Percentiles rank a stretch among this genome's conserved stretches.
Evolutionary conservation across 2,888 invertebrate genomes (phyloP).

Genomic region (Eutolmus rufibarbis): DNA sequence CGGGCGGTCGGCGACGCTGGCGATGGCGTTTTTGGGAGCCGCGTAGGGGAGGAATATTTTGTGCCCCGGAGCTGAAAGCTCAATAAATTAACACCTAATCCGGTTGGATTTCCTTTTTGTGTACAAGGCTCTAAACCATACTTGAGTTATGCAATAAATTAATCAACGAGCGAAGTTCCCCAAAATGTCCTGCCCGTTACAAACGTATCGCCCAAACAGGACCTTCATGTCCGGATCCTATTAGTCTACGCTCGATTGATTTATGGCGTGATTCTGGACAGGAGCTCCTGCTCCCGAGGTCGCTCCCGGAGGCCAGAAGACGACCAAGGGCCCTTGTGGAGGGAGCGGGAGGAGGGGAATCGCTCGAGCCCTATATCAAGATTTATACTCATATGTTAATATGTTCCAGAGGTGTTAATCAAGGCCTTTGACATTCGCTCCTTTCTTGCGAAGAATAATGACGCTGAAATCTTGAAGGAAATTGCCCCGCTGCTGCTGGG

Average conservation of each 20-base stretch:
- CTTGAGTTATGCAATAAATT: conserved; percentile 47
- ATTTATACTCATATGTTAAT: conserved; percentile 38
- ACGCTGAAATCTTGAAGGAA: not conserved
- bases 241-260: conserved; percentile 46
- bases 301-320: not conserved
- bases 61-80: conserved; percentile 39
- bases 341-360: not conserved
- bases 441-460: conserved; percentile 31
- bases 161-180: conserved; percentile 44
- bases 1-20: not conserved
- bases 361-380: not conserved
- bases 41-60: conserved; percentile 33
- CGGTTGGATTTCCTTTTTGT: conserved; percentile 45
- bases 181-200: conserved; percentile 43
- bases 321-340: not conserved
- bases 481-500: not conserved
- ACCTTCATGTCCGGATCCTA: conserved; percentile 46
- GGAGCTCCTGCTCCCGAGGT: conserved; percentile 1
- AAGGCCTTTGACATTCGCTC: conserved; percentile 34
- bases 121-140: conserved; percentile 43
- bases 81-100: conserved; percentile 44
- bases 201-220: conserved; percentile 43
- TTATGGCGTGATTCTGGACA: conserved; percentile 43
- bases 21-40: not conserved
- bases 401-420: conserved; percentile 37